Conservation (phyloP, 2,797 vertebrate species). For the Takifugu ocellatus region DNA sequence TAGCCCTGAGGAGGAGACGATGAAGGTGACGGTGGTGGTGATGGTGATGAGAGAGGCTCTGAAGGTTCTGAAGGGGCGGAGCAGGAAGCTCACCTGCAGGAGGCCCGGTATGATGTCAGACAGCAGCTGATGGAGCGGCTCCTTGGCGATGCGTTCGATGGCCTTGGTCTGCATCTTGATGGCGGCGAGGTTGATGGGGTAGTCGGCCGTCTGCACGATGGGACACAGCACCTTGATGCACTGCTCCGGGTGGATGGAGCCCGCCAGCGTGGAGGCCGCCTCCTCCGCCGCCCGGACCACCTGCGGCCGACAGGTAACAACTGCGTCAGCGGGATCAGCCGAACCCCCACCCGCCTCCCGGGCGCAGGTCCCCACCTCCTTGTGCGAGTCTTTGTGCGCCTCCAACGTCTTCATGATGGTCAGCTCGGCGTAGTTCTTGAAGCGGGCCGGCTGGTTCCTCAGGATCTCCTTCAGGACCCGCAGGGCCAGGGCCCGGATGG, state of each 20-base stretch:
- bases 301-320: slow-evolving; percentile 56
- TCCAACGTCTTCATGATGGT: slow-evolving; percentile 99
- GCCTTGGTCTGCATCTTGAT: slow-evolving; percentile 99
- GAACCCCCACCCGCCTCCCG: neutral
- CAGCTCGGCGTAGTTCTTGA: slow-evolving; percentile 97
- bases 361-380: slow-evolving; percentile 79
- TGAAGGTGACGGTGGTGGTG: neutral
- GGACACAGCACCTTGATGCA: slow-evolving; percentile 98
- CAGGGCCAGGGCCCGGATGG: slow-evolving; percentile 90
- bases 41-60: neutral
- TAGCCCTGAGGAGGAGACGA: slow-evolving; percentile 80
- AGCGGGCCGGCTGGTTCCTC: slow-evolving; percentile 92
- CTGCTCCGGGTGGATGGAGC: slow-evolving; percentile 95
- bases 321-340: neutral
- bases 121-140: slow-evolving; percentile 87
- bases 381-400: slow-evolving; percentile 98
- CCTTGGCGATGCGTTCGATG: slow-evolving; percentile 92
- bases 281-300: slow-evolving; percentile 95
- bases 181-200: slow-evolving; percentile 96
- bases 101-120: slow-evolving; percentile 94
- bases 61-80: neutral
- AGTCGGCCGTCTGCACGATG: slow-evolving; percentile 97
- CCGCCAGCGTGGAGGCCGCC: slow-evolving; percentile 88
- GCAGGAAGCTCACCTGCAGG: slow-evolving; percentile 83
- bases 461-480: slow-evolving; percentile 93